phyloP scores from a whole-genome alignment of 2,113 vertebrate genomes.

The Gymnogyps californianus region DNA sequence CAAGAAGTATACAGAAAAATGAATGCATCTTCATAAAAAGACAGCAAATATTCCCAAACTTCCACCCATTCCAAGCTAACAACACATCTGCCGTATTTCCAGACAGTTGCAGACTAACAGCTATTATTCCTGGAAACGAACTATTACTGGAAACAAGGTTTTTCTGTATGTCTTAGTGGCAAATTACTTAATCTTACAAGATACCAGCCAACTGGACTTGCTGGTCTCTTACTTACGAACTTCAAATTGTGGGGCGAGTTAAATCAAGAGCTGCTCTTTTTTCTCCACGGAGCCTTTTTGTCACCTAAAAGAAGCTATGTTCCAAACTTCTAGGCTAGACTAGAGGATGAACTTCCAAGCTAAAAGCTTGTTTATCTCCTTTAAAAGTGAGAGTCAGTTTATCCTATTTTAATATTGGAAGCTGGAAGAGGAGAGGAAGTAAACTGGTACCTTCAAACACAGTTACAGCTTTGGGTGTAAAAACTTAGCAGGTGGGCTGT shows the following conservation, averaged over 20 bases:
- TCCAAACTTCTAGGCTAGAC: neutral
- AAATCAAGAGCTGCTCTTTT: neutral
- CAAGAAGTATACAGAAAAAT: neutral
- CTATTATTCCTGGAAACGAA: neutral
- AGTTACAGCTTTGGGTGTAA: neutral
- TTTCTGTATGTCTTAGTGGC: neutral
- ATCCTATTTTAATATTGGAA: neutral
- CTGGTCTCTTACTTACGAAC: fast-evolving
- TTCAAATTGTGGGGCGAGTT: neutral
- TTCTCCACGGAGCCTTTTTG: neutral
- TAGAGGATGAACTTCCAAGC: neutral
- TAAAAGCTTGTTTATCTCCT: neutral
- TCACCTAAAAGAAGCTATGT: neutral
- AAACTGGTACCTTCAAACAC: neutral
- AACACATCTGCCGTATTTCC: neutral
- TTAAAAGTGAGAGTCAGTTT: neutral
- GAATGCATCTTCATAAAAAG: neutral
- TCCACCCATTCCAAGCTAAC: neutral
- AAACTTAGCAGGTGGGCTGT: neutral
- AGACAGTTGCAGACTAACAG: neutral
- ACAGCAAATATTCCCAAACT: neutral
- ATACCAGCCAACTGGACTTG: neutral
- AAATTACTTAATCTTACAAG: neutral
- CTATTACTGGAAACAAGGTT: neutral
- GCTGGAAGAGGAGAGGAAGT: neutral